Evolutionary conservation across 2,113 vertebrate genomes (phyloP).

Genomic region (Typhlomys cinereus): DNA sequence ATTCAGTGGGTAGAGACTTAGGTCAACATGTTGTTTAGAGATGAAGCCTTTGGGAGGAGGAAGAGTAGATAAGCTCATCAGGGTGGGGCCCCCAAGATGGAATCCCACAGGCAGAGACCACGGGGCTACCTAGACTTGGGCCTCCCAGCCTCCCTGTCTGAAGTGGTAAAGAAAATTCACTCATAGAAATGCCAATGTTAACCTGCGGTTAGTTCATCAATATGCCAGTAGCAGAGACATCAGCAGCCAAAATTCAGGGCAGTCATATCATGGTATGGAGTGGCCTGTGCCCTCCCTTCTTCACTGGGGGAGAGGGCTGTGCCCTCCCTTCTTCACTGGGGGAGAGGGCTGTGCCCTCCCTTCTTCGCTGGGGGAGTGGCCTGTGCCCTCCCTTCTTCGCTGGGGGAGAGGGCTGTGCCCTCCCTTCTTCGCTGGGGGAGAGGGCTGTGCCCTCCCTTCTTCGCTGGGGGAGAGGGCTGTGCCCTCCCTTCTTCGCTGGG

Average conservation of each 20-base stretch:
- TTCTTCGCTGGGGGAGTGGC: not conserved
- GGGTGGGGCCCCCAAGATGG: not conserved
- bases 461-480: not conserved
- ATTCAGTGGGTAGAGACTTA: not conserved
- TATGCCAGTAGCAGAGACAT: not conserved
- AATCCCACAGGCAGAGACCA: not conserved
- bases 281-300: not conserved
- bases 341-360: rapidly evolving
- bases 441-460: too few relatives aligned
- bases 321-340: too few relatives aligned
- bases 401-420: rapidly evolving
- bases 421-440: not conserved
- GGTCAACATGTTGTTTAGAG: not conserved
- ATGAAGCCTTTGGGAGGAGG: not conserved
- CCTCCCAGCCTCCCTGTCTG: too few relatives aligned
- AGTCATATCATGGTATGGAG: not conserved
- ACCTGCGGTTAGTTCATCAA: not conserved
- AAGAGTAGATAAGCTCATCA: not conserved
- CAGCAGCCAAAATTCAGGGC: not conserved
- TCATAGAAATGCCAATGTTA: not conserved
- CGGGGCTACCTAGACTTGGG: not conserved
- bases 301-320: not conserved
- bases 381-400: too few relatives aligned
- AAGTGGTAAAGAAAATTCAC: not conserved
- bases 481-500: not conserved